Base-by-base conservation (phyloP, 2,113 vertebrate genomes). In the Xiphophorus maculatus region DNA sequence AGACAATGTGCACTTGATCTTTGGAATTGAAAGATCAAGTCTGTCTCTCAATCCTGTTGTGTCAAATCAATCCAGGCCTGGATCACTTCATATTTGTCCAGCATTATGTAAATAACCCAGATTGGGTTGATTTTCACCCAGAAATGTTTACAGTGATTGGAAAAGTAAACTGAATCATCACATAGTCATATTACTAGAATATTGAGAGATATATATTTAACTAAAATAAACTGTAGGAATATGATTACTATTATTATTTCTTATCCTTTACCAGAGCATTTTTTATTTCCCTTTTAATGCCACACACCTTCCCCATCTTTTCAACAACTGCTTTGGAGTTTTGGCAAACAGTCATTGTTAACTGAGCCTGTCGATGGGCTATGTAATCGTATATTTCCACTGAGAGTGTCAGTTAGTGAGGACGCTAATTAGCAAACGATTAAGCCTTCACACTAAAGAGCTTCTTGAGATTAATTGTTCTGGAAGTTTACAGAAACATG, bases 331-430 rank as follows among this genome's bases (percentile, higher is more conserved):
- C 80, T 73, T 62, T 86, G 83, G 77, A 82, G 79, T 87, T 90
- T 85, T 91, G 80, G 87, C 85, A 89, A 90, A 90, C 84, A 84
- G 85, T 73, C 84, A 80, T 78, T 87, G 88, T 90, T 90, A 83
- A 82, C 85, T 48, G 76, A 90, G 84, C 76, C 62, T 71, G 78
- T 90, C 71, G 71, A 90, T 86, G 79, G 82, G 80, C 80, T 85
- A 80, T 89, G 88, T 90, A 90, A 92, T 90, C 73, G 74, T 86
- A 87, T 87, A 91, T 92, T 91, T 90, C 88, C 89, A 91, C 90
- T 54, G 91, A 92, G 89, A 84, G 84, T 81, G 82, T 86, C 81
- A 88, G 81, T 90, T 90, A 88, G 88, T 84, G 76, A 88, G 81
- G 83, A 87, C 35, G 63, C 80, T 88, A 89, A 92, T 91, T 93